Percentiles rank a stretch among this genome's conserved stretches.
These are phyloP conservation scores for Saccostrea cuccullata DNA, from an alignment of 1,140 invertebrate genomes.

Conservation along the genomic window DNA sequence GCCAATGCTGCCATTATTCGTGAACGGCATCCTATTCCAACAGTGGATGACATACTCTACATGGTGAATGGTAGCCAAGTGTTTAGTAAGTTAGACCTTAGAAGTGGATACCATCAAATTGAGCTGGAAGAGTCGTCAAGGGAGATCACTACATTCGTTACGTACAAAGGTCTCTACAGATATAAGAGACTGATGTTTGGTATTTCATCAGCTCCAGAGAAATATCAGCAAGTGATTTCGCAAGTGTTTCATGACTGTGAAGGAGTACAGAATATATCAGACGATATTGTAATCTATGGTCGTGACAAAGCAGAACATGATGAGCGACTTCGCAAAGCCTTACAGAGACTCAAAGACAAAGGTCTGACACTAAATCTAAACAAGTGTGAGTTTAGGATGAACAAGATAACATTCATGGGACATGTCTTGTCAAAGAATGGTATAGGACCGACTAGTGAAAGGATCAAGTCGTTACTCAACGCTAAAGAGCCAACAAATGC, in stretches of 20 bases:
- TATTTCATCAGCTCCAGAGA: constrained; percentile 60
- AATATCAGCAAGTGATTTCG: constrained; percentile 60
- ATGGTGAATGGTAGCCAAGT: constrained; percentile 59
- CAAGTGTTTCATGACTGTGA: constrained; percentile 56
- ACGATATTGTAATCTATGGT: constrained; percentile 68
- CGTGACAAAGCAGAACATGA: constrained; percentile 55
- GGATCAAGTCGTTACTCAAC: too few species aligned
- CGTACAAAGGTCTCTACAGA: constrained; percentile 56
- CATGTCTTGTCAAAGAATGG: constrained; percentile 61
- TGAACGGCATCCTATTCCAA: constrained; percentile 70
- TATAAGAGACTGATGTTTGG: constrained; percentile 63
- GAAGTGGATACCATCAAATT: constrained; percentile 67
- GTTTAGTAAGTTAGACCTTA: constrained; percentile 69
- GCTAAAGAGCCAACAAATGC: too few species aligned
- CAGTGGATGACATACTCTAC: constrained; percentile 64
- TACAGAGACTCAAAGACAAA: constrained; percentile 52
- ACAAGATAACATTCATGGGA: constrained; percentile 60
- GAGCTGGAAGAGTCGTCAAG: constrained; percentile 62
- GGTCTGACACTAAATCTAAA: constrained; percentile 55
- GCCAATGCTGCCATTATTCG: constrained; percentile 67
- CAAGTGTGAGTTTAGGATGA: constrained; percentile 61
- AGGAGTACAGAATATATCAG: constrained; percentile 62
- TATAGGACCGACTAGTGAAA: too few species aligned
- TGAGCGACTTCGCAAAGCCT: constrained; percentile 49
- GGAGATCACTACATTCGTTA: constrained; percentile 60